Base-by-base conservation (phyloP, 2,797 vertebrate species). In the Hypotaenidia philippensis region DNA sequence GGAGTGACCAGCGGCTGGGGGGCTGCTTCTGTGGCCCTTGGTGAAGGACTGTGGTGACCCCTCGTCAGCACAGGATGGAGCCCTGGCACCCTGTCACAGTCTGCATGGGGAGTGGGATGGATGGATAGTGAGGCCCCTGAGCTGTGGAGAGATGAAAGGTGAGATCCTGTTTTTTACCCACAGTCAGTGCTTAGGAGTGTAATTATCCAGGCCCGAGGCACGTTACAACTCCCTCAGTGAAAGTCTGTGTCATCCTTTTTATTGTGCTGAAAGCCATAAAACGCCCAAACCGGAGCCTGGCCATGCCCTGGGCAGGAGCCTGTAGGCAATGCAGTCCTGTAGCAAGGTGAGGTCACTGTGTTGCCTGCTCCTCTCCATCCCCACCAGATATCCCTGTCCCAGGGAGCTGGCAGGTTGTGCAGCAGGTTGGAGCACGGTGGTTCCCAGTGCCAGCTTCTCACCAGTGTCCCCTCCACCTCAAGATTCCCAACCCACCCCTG, bases 11-110 rank as follows among this genome's bases (percentile, higher is more conserved):
- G 5, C 1, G 3, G 71, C 26, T 4, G 1, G 4, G 32, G 15
- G 15, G 22, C 34, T 10, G 5, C 5, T 27, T 20, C 18, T 10
- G 0, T 0, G 0, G 10, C 53, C 4, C 1, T 38, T 15, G 1
- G 36, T 1, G 15, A 23, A 7, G 27, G 31, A 66, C 27, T 41
- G 32, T 1, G 36, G 5, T 10, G 76, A 2, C 4, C 20, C 31
- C 55, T 21, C 3, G 6, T 3, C 23, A 47, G 56, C n/a, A 4
- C 41, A 16, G 66, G 49, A 20, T 1, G 14, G 26, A 72, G 36
- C 23, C 50, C 17, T 34, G 16, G 64, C 10, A 0, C 26, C 40
- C 1, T 7, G 25, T 7, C 2, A 2, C 25, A 2, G 40, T 4
- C 4, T 1, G 40, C 26, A 8, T 1, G 0, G 32, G 60, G 36